Percentiles rank a stretch among this genome's conserved stretches.
Conservation (phyloP, 1,140 invertebrate species). For the Gryon sp. region DNA sequence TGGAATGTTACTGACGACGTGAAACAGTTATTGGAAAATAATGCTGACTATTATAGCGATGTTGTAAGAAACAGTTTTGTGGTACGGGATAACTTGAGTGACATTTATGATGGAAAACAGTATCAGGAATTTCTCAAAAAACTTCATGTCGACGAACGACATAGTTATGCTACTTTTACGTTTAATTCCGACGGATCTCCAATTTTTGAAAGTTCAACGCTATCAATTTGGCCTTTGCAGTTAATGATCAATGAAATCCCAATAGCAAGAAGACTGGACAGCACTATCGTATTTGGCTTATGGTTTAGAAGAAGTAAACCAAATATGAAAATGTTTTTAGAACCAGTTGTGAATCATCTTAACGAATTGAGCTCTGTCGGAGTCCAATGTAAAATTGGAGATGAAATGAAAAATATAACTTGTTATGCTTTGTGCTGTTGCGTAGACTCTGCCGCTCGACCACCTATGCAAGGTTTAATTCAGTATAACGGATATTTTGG, state of each 20-base stretch:
- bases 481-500: slow-evolving; percentile 19
- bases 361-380: slow-evolving; percentile 7
- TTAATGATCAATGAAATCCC: slow-evolving; percentile 39
- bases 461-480: slow-evolving; percentile 5
- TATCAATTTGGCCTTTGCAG: slow-evolving; percentile 38
- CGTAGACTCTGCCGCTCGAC: background rate
- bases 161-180: slow-evolving; percentile 19
- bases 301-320: slow-evolving; percentile 39
- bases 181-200: slow-evolving; percentile 41
- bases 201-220: slow-evolving; percentile 34
- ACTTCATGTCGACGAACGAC: background rate
- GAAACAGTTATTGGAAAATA: slow-evolving; percentile 6
- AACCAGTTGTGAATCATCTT: slow-evolving; percentile 1
- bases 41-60: slow-evolving; percentile 20
- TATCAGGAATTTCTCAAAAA: slow-evolving; percentile 19
- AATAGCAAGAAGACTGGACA: slow-evolving; percentile 2
- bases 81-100: background rate
- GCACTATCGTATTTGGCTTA: slow-evolving; percentile 2
- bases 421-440: slow-evolving; percentile 7
- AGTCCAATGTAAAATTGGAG: slow-evolving; percentile 10
- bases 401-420: slow-evolving; percentile 4
- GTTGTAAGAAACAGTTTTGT: slow-evolving; percentile 6
- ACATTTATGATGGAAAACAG: slow-evolving; percentile 30
- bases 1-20: slow-evolving; percentile 16
- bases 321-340: slow-evolving; percentile 22